phyloP scores from a whole-genome alignment of 2,888 invertebrate species.

The Blera fallax region DNA sequence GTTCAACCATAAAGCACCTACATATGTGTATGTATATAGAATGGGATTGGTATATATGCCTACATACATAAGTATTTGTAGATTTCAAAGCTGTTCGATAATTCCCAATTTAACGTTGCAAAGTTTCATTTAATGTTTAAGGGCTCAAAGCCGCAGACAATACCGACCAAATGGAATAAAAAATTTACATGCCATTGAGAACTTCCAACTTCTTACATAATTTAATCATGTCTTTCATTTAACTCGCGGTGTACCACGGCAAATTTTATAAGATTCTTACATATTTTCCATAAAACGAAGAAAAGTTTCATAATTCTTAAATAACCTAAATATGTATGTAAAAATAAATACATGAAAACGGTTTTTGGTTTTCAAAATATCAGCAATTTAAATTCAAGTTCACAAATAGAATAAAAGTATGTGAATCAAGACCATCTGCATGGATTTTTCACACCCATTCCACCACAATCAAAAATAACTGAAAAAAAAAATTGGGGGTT shows the following conservation, averaged over 20 bases:
- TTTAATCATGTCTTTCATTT: neutral
- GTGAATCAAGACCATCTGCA: constrained; percentile 37
- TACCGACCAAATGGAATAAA: too few species aligned
- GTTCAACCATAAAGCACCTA: too few species aligned
- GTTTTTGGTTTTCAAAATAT: constrained; percentile 11
- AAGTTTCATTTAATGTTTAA: too few species aligned
- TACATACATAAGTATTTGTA: too few species aligned
- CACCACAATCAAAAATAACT: constrained; percentile 7
- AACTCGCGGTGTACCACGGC: neutral
- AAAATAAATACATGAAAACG: constrained; percentile 3
- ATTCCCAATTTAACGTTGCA: too few species aligned
- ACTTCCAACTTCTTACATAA: neutral
- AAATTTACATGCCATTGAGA: too few species aligned
- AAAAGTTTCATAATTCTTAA: neutral
- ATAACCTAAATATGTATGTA: neutral
- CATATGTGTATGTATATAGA: too few species aligned
- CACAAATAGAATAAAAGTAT: constrained; percentile 17
- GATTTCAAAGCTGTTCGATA: too few species aligned
- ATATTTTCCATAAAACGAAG: neutral
- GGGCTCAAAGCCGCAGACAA: too few species aligned
- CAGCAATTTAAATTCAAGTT: neutral
- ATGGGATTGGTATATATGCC: too few species aligned
- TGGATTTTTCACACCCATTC: neutral
- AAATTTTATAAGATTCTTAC: neutral
- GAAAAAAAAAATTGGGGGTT: neutral